Evolutionary conservation across 2,888 invertebrate species (phyloP), one percentile per base, ranked within the genome.

Genomic region (Melikaiella ostensackeni): DNA sequence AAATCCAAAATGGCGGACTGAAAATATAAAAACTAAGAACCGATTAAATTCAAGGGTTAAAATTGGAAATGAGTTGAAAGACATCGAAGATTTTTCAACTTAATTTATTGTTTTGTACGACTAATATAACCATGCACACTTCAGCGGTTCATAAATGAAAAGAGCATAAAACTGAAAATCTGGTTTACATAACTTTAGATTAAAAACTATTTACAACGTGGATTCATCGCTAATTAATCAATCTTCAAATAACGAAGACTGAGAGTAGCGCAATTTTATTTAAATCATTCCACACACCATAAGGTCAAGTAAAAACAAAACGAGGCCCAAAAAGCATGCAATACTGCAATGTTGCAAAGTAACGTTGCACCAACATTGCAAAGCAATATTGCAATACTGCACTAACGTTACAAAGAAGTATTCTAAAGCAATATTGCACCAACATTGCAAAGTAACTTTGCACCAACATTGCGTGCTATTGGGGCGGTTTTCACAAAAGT

Each of bases 231-330:
- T 89, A 89, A 87, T 83, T 89, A 88, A 84, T 76, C 87, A 86
- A 86, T 90, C 90, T 90, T 89, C 86, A 70, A 77, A 27, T 75
- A 75, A 77, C 77, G 86, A 90, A 90, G 90, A 90, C 85, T 85
- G 86, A 87, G 89, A 89, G 84, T 89, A 90, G 89, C 88, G 70
- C 13, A 5, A 82, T 76, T 73, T 38, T 19, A 76, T 24, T 62
- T 70, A 75, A 77, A 63, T 75, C 35, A 74, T 38, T 74, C 35
- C 30, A 75, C 30, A n/a, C n/a, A 50, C 16, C 13, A 42, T 61
- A 77, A 70, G 75, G 61, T 57, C 46, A 61, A 55, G 59, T 55
- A 74, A 75, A 70, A 73, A 77, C 46, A 66, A 75, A 57, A 74
- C 24, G 16, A 30, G 30, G 30, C 2, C 30, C 30, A 2, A 30